A percentile compares a stretch with the other conserved stretches of the same genome.
Evolutionary conservation across 1,140 invertebrate genomes (phyloP).

Genomic region (Zaprionus ornatus): DNA sequence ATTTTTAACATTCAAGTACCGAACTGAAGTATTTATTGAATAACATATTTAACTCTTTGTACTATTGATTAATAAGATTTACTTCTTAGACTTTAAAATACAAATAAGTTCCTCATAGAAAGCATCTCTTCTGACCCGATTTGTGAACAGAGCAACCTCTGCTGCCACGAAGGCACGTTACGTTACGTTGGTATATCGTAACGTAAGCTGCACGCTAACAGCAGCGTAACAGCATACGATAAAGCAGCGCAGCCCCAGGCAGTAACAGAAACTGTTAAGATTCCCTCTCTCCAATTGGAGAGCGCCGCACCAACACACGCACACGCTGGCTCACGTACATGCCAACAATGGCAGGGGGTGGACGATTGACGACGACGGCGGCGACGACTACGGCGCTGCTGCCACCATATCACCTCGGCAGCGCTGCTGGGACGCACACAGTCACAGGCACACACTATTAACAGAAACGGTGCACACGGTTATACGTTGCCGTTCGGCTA

Average conservation of each 20-base stretch:
- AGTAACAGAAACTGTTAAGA: conserved; percentile 19
- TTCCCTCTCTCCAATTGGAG: conserved; percentile 67
- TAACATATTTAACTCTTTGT: no score
- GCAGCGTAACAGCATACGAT: conserved; percentile 57
- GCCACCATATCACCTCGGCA: conserved; percentile 56
- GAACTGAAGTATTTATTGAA: no score
- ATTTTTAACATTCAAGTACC: not conserved
- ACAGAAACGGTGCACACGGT: conserved; percentile 70
- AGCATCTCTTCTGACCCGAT: not conserved
- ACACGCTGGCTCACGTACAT: not conserved
- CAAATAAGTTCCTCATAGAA: not conserved
- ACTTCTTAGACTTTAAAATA: no score
- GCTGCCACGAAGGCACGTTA: conserved; percentile 1
- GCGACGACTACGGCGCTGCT: conserved; percentile 3
- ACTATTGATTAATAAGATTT: no score
- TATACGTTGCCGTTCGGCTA: conserved; percentile 65
- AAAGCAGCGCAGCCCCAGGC: conserved; percentile 15
- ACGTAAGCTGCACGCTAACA: conserved; percentile 31
- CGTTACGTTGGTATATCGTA: conserved; percentile 37
- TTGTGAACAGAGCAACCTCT: not conserved
- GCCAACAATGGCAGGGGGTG: conserved; percentile 14
- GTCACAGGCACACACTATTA: conserved; percentile 33
- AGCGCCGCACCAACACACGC: conserved; percentile 38
- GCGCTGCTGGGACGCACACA: conserved; percentile 48
- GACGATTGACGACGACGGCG: not conserved